Conservation (phyloP, 2,113 vertebrate species). For the Dissostichus mawsoni region DNA sequence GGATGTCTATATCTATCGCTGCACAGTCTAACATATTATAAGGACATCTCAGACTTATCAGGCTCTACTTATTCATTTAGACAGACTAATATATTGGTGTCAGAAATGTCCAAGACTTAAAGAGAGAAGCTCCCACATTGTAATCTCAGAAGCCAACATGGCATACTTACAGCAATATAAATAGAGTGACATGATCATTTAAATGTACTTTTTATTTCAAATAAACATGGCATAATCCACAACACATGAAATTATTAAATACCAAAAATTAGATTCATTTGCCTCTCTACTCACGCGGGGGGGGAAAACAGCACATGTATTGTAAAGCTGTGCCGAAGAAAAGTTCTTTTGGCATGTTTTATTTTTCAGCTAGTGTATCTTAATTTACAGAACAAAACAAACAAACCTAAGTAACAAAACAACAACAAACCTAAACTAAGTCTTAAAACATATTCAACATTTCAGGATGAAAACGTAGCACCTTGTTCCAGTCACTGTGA, state of each 20-base stretch:
- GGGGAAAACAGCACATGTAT: constrained; percentile 47
- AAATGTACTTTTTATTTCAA: constrained; percentile 75
- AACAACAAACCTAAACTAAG: constrained; percentile 33
- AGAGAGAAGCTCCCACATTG: neutral
- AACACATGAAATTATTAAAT: constrained; percentile 75
- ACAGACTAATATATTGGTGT: neutral
- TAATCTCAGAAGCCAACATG: neutral
- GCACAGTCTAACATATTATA: neutral
- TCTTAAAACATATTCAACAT: constrained; percentile 65
- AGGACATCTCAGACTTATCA: neutral
- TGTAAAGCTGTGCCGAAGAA: constrained; percentile 76
- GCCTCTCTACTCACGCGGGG: constrained; percentile 63
- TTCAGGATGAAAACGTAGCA: constrained; percentile 82
- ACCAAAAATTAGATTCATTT: constrained; percentile 74
- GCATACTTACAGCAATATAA: neutral
- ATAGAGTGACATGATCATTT: constrained; percentile 34
- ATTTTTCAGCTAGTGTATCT: constrained; percentile 75
- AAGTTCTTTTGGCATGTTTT: constrained; percentile 78
- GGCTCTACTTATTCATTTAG: neutral
- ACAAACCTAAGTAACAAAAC: constrained; percentile 52
- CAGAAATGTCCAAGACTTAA: neutral
- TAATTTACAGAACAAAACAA: constrained; percentile 62
- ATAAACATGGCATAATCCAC: constrained; percentile 73
- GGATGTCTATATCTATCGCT: neutral
- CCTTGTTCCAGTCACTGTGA: constrained; percentile 79